Percentiles rank a stretch among this genome's conserved stretches.
phyloP scores from a whole-genome alignment of 2,888 invertebrate genomes.

The Thera obeliscata region DNA sequence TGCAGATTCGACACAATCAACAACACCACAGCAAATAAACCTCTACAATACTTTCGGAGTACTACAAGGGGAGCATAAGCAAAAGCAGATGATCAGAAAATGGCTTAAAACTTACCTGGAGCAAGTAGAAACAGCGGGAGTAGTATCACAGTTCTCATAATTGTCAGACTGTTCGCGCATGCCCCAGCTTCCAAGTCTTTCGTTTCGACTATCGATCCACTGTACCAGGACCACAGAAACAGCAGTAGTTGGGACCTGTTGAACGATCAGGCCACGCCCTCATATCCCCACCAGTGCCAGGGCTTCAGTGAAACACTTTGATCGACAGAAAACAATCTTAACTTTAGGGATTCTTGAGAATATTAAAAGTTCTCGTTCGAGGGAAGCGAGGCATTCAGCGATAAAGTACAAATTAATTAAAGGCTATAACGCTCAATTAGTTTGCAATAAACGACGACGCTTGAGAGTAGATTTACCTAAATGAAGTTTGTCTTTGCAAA shows the following conservation, averaged over 20 bases:
- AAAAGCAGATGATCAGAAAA: slow-evolving; percentile 11
- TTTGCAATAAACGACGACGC: slow-evolving; percentile 6
- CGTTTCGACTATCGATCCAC: slow-evolving; percentile 64
- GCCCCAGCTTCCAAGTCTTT: slow-evolving; percentile 64
- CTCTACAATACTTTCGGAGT: slow-evolving; percentile 5
- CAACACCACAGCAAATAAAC: slow-evolving; percentile 9
- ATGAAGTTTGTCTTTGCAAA: background rate
- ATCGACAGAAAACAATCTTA: slow-evolving; percentile 73
- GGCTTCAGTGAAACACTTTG: slow-evolving; percentile 63
- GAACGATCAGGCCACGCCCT: slow-evolving; percentile 62
- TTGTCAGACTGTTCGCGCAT: slow-evolving; percentile 71
- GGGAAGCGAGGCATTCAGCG: slow-evolving; percentile 34
- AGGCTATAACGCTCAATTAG: background rate
- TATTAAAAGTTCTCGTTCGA: slow-evolving; percentile 67
- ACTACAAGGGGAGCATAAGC: slow-evolving; percentile 22
- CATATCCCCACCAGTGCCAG: slow-evolving; percentile 46
- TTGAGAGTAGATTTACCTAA: background rate
- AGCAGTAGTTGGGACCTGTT: slow-evolving; percentile 66
- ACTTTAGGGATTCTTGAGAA: slow-evolving; percentile 74
- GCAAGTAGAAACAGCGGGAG: slow-evolving; percentile 69
- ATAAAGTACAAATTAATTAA: slow-evolving; percentile 50
- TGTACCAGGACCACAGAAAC: slow-evolving; percentile 46
- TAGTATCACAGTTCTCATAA: slow-evolving; percentile 74
- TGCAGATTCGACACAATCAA: slow-evolving; percentile 7
- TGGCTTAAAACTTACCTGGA: slow-evolving; percentile 66